phyloP scores from a whole-genome alignment of 2,888 invertebrate genomes.

The Coenonympha glycerion region DNA sequence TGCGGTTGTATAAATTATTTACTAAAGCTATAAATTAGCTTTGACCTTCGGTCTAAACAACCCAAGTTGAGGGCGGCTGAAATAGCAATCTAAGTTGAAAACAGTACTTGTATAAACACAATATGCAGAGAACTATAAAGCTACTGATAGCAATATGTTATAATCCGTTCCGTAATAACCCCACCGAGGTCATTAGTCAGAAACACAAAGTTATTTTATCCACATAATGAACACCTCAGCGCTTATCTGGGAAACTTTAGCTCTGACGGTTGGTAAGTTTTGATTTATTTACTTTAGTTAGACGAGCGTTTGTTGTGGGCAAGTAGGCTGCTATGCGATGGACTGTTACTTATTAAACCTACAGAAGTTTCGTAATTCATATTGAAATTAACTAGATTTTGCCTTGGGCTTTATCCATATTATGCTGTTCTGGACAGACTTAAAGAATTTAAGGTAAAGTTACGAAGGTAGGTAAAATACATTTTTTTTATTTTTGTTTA shows the following conservation, averaged over 20 bases:
- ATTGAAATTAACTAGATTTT: no score
- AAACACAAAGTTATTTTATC: conserved; percentile 51
- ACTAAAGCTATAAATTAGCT: neutral
- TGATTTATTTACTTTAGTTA: conserved; percentile 57
- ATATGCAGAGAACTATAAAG: neutral
- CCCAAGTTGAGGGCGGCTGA: conserved; percentile 2
- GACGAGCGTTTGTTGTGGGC: conserved; percentile 27
- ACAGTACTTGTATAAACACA: neutral
- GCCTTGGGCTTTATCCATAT: no score
- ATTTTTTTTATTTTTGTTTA: no score
- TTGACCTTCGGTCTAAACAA: neutral
- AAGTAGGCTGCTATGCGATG: conserved; percentile 21
- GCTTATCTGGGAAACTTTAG: conserved; percentile 49
- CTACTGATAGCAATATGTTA: conserved; percentile 11
- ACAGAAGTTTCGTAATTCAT: no score
- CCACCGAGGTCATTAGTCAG: conserved; percentile 46
- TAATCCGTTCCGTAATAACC: conserved; percentile 29
- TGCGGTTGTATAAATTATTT: neutral
- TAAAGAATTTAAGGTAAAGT: no score
- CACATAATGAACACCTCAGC: conserved; percentile 55
- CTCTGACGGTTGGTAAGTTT: conserved; percentile 46
- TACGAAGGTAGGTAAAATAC: no score
- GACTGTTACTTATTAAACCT: neutral
- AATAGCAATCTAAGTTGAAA: neutral
- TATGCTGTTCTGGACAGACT: no score